A percentile compares a stretch with the other conserved stretches of the same genome.
These are phyloP conservation scores for Apamea crenata DNA, from an alignment of 2,888 invertebrate genomes.

Conservation along the genomic window DNA sequence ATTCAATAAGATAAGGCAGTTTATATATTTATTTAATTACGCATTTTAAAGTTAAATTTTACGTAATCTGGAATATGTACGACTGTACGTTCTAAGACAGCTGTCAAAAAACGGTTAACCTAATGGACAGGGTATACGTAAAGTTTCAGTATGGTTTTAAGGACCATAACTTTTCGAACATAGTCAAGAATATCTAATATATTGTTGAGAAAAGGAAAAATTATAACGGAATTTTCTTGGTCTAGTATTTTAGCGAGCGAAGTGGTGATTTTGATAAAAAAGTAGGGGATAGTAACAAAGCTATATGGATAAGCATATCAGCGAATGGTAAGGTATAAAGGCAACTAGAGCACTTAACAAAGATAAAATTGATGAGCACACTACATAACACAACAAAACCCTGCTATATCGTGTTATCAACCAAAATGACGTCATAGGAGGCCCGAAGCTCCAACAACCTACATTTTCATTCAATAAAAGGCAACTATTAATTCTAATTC, in stretches of 20 bases:
- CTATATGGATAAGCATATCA: neutral
- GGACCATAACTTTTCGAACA: too few species aligned
- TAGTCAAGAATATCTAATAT: too few species aligned
- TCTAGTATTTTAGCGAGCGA: neutral
- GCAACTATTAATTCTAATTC: conserved; percentile 86
- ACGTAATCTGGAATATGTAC: too few species aligned
- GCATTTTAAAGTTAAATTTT: too few species aligned
- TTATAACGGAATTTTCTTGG: neutral
- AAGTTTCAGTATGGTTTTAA: too few species aligned
- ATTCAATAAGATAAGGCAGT: too few species aligned
- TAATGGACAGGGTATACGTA: too few species aligned
- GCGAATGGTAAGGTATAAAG: neutral
- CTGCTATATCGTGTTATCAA: conserved; percentile 31
- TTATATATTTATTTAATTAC: too few species aligned
- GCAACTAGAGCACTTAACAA: neutral
- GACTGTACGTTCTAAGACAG: too few species aligned
- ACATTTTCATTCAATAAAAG: conserved; percentile 77
- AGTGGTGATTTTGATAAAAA: too few species aligned
- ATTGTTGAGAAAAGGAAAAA: neutral
- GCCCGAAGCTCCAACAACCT: conserved; percentile 71
- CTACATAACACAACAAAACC: conserved; percentile 19
- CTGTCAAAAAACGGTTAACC: too few species aligned
- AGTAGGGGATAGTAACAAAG: too few species aligned
- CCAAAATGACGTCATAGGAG: conserved; percentile 64
- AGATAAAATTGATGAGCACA: conserved; percentile 20